phyloP scores from a whole-genome alignment of 1,140 invertebrate species.

The Scaptomyza graminum region DNA sequence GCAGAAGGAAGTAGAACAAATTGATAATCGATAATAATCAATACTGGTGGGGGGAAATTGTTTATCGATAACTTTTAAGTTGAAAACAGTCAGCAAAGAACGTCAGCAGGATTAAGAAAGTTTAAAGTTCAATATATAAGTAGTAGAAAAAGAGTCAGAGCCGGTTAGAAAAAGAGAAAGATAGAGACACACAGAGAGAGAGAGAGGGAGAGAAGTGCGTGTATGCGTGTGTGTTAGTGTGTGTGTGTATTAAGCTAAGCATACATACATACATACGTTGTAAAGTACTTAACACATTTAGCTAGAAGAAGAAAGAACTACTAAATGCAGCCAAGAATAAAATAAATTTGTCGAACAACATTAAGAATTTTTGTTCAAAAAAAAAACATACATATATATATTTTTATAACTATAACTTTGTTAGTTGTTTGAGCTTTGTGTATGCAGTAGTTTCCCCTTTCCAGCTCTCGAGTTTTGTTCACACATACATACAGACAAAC shows the following conservation, averaged over 20 bases:
- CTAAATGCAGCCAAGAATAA: conserved; percentile 1
- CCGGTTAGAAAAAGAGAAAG: conserved; percentile 9
- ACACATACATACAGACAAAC: conserved; percentile 11
- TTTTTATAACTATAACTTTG: not conserved
- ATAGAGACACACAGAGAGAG: conserved; percentile 16
- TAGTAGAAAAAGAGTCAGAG: not conserved
- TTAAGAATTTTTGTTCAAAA: not conserved
- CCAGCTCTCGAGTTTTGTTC: not conserved
- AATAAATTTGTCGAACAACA: not conserved
- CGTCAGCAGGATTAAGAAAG: not conserved
- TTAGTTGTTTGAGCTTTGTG: not conserved
- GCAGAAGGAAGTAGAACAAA: not conserved
- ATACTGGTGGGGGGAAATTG: not conserved
- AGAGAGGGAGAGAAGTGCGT: not conserved
- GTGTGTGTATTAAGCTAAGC: conserved; percentile 22
- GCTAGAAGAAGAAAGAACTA: not conserved
- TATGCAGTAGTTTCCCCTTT: not conserved
- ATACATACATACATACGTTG: not conserved
- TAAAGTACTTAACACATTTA: not conserved
- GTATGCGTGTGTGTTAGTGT: not conserved
- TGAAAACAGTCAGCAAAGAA: conserved; percentile 2
- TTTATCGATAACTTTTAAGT: conserved; percentile 9
- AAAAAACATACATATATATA: too few species aligned
- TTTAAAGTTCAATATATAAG: not conserved
- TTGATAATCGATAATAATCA: not conserved